Evolutionary conservation across 1,140 invertebrate species (phyloP).

Genomic region (Idris sp.): DNA sequence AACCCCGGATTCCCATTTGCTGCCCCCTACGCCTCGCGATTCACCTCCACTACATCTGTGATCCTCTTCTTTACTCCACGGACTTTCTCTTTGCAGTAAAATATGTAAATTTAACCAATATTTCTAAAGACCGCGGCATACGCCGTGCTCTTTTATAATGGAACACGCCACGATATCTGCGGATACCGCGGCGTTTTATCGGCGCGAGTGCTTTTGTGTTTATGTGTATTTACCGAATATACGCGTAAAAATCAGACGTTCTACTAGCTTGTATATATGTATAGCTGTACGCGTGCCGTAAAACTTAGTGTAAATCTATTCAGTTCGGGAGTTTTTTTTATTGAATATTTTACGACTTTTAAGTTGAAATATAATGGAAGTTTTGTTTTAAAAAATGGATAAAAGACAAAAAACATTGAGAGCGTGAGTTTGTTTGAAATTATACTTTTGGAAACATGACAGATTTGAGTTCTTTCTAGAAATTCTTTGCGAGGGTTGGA

Average conservation of each 20-base stretch:
- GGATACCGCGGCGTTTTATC: constrained; percentile 64
- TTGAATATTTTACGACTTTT: constrained; percentile 71
- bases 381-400: constrained; percentile 17
- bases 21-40: constrained; percentile 51
- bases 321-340: constrained; percentile 69
- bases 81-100: constrained; percentile 74
- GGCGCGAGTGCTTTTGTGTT: constrained; percentile 48
- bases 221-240: constrained; percentile 33
- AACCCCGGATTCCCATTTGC: constrained; percentile 69
- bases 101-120: constrained; percentile 78
- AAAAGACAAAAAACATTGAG: too few species aligned
- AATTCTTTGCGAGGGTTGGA: constrained; percentile 43
- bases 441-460: too few species aligned
- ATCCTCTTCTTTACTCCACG: constrained; percentile 68
- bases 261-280: constrained; percentile 10
- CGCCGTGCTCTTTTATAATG: constrained; percentile 71
- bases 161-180: constrained; percentile 67
- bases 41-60: constrained; percentile 53
- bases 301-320: constrained; percentile 59
- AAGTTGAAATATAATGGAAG: constrained; percentile 32
- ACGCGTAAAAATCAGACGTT: constrained; percentile 14
- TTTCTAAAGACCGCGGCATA: constrained; percentile 71
- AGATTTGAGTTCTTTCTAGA: too few species aligned
- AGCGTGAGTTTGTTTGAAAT: constrained; percentile 12
- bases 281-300: constrained; percentile 25